Evolutionary conservation across 2,113 vertebrate species (phyloP).

Genomic region (Lycaon pictus): DNA sequence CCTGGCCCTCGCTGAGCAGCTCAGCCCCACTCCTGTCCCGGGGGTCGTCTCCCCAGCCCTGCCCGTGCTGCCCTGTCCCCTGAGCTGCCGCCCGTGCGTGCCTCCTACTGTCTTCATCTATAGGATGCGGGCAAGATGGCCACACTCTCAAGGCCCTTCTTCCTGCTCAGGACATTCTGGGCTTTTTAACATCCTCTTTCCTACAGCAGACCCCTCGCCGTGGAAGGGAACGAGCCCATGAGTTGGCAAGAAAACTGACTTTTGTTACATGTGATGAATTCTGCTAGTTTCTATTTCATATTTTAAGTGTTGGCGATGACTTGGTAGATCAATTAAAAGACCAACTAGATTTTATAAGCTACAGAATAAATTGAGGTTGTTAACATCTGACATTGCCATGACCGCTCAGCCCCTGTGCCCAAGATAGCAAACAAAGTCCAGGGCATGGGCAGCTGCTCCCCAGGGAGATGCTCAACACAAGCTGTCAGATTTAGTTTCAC

Average conservation of each 20-base stretch:
- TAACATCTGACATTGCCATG: accelerated
- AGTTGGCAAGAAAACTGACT: not conserved
- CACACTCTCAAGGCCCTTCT: not conserved
- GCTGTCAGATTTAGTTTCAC: too few species aligned
- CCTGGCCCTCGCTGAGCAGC: not conserved
- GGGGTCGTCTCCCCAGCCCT: too few species aligned
- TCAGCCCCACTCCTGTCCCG: not conserved
- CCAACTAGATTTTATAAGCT: not conserved
- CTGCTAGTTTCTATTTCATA: accelerated
- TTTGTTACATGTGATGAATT: too few species aligned
- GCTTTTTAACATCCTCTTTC: not conserved
- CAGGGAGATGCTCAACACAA: not conserved
- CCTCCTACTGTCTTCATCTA: not conserved
- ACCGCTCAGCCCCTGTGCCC: accelerated
- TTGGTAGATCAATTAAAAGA: not conserved
- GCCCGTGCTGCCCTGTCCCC: not conserved
- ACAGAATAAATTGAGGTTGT: not conserved
- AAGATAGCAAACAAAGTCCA: accelerated
- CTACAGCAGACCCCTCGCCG: accelerated
- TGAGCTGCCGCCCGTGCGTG: not conserved
- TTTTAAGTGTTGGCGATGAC: not conserved
- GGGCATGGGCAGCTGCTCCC: accelerated
- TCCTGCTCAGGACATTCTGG: not conserved
- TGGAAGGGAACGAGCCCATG: accelerated
- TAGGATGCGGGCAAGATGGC: too few species aligned